Base-by-base conservation (phyloP, 2,888 invertebrate species). In the Acrobasis suavella region DNA sequence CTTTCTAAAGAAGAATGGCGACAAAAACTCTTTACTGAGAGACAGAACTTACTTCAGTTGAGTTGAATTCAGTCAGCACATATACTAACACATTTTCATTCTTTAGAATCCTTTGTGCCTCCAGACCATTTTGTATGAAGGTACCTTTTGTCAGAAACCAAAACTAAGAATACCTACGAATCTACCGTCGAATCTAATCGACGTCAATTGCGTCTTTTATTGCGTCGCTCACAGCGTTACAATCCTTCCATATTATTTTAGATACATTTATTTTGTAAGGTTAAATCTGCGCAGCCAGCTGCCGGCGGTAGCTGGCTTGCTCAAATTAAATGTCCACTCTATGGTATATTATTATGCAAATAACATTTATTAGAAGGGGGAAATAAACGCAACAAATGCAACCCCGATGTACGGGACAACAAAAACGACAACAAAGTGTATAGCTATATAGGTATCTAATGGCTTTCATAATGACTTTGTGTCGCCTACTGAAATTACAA, bases 181-280 rank as follows among this genome's bases (percentile, higher is more conserved):
- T 9, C n/a, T 51, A 60, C 17, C 17, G 67, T 67, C 65, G 70
- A 37, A 65, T 65, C 58, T 60, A 50, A 37, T 62, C 66, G 66
- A 65, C 67, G 61, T 70, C 71, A 69, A 65, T n/a, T n/a, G n/a
- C n/a, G n/a, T n/a, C 67, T 69, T 71, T 65, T 70, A 72, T 65
- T 68, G 66, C 65, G 68, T 68, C 64, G 67, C 65, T 69, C 64
- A 70, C 42, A 52, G 52, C 22, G 39, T 42, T 54, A 61, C 60
- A 61, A 54, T 54, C 38, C 14, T 32, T 37, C n/a, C n/a, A n/a
- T n/a, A n/a, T n/a, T n/a, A n/a, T n/a, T n/a, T n/a, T n/a, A n/a
- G n/a, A n/a, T n/a, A n/a, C n/a, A n/a, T n/a, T n/a, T 42, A 39
- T 39, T 56, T 16, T 56, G 15, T 39, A 46, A n/a, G n/a, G 2